Conservation (phyloP, 1,140 invertebrate species). For the Carposina sasakii region DNA sequence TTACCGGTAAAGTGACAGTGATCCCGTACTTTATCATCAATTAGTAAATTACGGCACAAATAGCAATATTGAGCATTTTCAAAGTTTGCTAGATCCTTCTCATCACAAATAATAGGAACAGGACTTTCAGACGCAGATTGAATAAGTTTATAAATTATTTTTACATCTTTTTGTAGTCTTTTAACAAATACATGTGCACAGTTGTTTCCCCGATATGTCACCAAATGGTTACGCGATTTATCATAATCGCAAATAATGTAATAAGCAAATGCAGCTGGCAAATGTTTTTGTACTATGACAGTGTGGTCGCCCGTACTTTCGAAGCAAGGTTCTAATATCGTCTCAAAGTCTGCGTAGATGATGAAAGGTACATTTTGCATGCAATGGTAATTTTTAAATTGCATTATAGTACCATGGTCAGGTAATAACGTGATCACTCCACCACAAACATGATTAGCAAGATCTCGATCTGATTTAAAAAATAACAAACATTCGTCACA, state of each 20-base stretch:
- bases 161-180: neutral
- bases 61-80: conserved; percentile 7
- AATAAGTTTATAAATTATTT: conserved; percentile 4
- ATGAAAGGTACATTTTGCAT: conserved; percentile 38
- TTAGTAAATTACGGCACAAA: conserved; percentile 2
- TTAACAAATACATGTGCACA: conserved; percentile 2
- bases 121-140: too few relatives aligned
- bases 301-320: neutral
- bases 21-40: conserved; percentile 14
- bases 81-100: neutral
- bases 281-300: neutral
- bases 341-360: conserved; percentile 48
- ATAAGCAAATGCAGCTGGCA: conserved; percentile 11
- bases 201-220: conserved; percentile 4
- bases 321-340: conserved; percentile 27
- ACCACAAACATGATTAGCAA: conserved; percentile 27
- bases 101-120: conserved; percentile 3
- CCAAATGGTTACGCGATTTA: neutral
- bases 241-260: conserved; percentile 1
- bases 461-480: conserved; percentile 20
- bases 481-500: conserved; percentile 32
- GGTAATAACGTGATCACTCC: conserved; percentile 23
- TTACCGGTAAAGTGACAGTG: conserved; percentile 14
- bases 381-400: conserved; percentile 33
- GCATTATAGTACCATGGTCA: conserved; percentile 21